Evolutionary conservation across 2,113 vertebrate species (phyloP), one percentile per base, ranked within the genome.

Genomic region (Microcebus griseorufus): DNA sequence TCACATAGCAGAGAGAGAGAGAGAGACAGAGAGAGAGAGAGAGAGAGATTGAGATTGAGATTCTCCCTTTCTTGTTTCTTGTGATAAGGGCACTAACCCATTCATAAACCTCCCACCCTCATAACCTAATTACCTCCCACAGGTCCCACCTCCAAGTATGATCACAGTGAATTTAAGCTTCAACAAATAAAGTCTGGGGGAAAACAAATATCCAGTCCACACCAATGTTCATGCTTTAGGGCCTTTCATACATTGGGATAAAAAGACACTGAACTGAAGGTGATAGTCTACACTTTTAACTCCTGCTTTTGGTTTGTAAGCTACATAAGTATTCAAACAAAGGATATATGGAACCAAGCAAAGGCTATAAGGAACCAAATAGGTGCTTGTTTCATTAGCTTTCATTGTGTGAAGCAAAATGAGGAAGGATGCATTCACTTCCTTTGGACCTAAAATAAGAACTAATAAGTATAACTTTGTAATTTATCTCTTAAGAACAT

Each of bases 351-450:
- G 34, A 85, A 69, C 29, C 42, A 78, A 95, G 51, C 9, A 69
- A 86, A 90, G 58, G 7, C 48, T 55, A 79, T 45, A 69, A 53
- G 20, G 37, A 85, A 73, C 29, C 48, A 78, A 95, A 53, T 16
- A 60, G 37, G 72, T 1, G 11, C 48, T 75, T 96, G 9, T 94
- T 96, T 9, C 85, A 17, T 72, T 67, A 91, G 32, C 23, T 92
- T 53, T 37, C 39, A 37, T 39, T 55, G 10, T 90, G 34, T 84
- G 34, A 78, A 81, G n/a, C 27, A 80, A 88, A 90, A 81, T 90
- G 39, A 96, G 37, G 34, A 75, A n/a, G 13, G 10, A 51, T n/a
- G 72, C n/a, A 70, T 53, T 96, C 92, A 92, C 48, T 88, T 88
- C 69, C 25, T 45, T 88, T 80, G 27, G 23, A 2, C 17, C n/a